A percentile compares a stretch with the other conserved stretches of the same genome.
These are phyloP conservation scores for Danio jaintianensis DNA, from an alignment of 2,797 vertebrate species.

Conservation along the genomic window DNA sequence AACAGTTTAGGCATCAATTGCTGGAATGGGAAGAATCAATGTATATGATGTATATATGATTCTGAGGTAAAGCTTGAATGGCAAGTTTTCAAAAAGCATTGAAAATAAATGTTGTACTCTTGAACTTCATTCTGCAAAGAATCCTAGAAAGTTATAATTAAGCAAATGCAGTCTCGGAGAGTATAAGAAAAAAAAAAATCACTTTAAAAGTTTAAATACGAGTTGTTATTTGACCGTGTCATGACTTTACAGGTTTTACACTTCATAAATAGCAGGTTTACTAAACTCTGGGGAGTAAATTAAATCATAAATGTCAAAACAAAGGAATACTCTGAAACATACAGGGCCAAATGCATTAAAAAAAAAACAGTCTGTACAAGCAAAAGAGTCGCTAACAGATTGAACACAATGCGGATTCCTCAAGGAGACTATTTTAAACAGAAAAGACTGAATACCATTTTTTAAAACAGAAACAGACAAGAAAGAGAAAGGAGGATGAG, in stretches of 20 bases:
- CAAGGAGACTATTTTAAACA: background rate
- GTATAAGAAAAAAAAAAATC: background rate
- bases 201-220: background rate
- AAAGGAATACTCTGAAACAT: slow-evolving; percentile 25
- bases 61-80: no score
- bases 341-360: background rate
- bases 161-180: background rate
- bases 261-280: slow-evolving; percentile 34
- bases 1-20: slow-evolving; percentile 35
- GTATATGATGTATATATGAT: background rate
- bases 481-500: background rate
- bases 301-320: slow-evolving; percentile 48
- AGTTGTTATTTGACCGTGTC: slow-evolving; percentile 21
- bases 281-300: slow-evolving; percentile 35
- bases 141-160: background rate
- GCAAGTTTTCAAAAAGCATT: no score
- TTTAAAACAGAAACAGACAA: background rate
- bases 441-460: background rate
- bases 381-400: background rate
- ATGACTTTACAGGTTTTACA: slow-evolving; percentile 20
- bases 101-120: no score
- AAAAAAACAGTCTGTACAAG: background rate
- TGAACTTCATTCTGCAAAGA: no score
- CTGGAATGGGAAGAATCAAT: background rate
- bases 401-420: background rate